Evolutionary conservation across 2,113 vertebrate genomes (phyloP).

Genomic region (Dipodomys spectabilis): DNA sequence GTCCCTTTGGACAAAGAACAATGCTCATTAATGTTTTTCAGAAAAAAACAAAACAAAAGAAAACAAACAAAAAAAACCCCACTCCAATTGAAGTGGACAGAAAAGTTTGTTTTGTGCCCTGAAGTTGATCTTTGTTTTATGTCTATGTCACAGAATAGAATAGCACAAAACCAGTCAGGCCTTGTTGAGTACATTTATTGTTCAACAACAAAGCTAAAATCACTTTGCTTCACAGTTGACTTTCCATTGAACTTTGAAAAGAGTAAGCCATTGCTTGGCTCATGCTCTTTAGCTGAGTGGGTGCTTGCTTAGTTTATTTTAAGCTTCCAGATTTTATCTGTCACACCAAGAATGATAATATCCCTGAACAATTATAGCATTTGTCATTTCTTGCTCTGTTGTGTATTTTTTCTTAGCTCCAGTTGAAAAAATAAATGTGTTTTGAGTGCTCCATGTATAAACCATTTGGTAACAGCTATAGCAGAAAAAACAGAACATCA

Average conservation of each 20-base stretch:
- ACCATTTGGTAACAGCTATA: conserved; percentile 9
- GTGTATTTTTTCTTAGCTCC: conserved; percentile 60
- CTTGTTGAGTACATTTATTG: conserved; percentile 57
- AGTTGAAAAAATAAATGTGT: conserved; percentile 62
- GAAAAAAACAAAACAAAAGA: not conserved
- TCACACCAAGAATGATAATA: conserved; percentile 72
- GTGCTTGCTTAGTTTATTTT: conserved; percentile 73
- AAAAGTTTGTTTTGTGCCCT: not conserved
- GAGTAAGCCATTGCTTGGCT: conserved; percentile 72
- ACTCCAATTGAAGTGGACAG: not conserved
- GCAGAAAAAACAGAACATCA: not conserved
- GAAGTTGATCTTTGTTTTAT: conserved; percentile 48
- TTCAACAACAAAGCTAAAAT: conserved; percentile 69
- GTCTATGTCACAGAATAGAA: conserved; percentile 25
- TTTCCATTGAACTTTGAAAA: conserved; percentile 72
- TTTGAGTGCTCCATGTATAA: conserved; percentile 58
- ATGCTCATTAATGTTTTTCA: not conserved
- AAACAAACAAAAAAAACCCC: not conserved
- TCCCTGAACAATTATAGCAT: conserved; percentile 66
- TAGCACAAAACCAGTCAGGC: conserved; percentile 54
- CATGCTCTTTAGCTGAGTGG: conserved; percentile 60
- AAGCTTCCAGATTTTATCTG: conserved; percentile 77
- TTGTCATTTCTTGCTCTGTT: conserved; percentile 71
- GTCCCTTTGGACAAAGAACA: not conserved
- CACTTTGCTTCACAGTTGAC: conserved; percentile 73